Evolutionary conservation across 2,888 invertebrate species (phyloP), one percentile per base, ranked within the genome.

Genomic region (Tetramorium bicarinatum): DNA sequence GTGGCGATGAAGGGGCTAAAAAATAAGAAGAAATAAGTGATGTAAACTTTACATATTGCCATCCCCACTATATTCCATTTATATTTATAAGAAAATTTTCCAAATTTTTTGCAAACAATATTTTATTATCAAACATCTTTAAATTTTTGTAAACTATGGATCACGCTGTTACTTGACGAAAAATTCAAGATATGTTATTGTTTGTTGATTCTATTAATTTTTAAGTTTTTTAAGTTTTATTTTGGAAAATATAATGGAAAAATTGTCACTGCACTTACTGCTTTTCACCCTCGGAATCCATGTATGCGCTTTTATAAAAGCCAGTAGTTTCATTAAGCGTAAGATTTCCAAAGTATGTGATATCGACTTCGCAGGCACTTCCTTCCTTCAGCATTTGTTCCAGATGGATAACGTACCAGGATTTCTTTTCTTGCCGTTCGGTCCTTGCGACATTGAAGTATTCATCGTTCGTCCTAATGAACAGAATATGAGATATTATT

Each of bases 251-350:
- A 18, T 75, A 72, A 79, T 8, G 15, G 34, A 64, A 0, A 44
- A 52, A 21, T 66, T 34, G 13, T 59, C 18, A 15, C 4, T 56
- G 13, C 13, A 52, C 88, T 93, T 91, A 96, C 96, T 95, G 96
- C 82, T 95, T 95, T 83, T 95, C 94, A 1, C 96, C 95, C 0
- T 93, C 93, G 0, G 89, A 92, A 69, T 93, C 95, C n/a, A 95
- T 89, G 91, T 97, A 98, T 61, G 95, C 96, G 47, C 96, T 96
- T 92, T 96, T 96, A 92, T 97, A 98, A 83, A 98, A 95, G 0
- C 97, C 97, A 87, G 97, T 97, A 0, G 96, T 96, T 6, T 95
- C 95, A 8, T 96, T 96, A 21, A 96, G 96, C 84, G 96, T 96
- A 88, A 98, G 95, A 79, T 95, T 96, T 0, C 97, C 97, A 83